A percentile compares a stretch with the other conserved stretches of the same genome.
Evolutionary conservation across 2,113 vertebrate species (phyloP).

Genomic region (Hirundichthys speculiger): DNA sequence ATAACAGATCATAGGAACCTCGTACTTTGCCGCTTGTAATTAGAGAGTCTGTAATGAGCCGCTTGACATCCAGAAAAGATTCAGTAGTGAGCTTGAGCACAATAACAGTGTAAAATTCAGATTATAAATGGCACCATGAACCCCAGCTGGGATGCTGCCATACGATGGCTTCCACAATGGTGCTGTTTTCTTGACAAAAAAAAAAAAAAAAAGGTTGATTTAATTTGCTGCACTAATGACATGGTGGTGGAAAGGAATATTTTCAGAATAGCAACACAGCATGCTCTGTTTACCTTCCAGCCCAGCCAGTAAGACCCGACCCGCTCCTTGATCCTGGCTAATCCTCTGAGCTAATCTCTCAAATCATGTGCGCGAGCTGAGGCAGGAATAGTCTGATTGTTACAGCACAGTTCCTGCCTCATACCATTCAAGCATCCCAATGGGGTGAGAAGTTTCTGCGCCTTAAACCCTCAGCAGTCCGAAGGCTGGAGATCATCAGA

Average conservation of each 20-base stretch:
- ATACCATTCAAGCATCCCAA: conserved; percentile 43
- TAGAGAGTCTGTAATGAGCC: too few species aligned
- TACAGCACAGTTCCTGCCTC: conserved; percentile 47
- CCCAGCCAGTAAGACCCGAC: conserved; percentile 47
- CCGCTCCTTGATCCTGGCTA: conserved; percentile 68
- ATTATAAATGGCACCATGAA: too few species aligned
- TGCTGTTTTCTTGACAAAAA: neutral
- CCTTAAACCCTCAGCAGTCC: conserved; percentile 21
- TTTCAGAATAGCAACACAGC: conserved; percentile 58
- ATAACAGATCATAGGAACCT: neutral
- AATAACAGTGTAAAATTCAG: too few species aligned
- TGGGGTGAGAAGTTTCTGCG: conserved; percentile 33
- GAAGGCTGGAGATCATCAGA: conserved; percentile 28
- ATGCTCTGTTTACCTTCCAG: conserved; percentile 67
- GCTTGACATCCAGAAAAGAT: too few species aligned
- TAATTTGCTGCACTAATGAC: neutral
- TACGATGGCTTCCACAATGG: neutral
- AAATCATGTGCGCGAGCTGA: conserved; percentile 53
- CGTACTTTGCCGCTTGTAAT: too few species aligned
- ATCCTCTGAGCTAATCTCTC: conserved; percentile 74
- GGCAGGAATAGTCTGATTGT: conserved; percentile 65
- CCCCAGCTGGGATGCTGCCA: too few species aligned
- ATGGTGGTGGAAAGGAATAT: conserved; percentile 15
- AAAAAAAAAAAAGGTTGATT: conserved; percentile 13
- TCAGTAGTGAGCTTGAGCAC: too few species aligned